These are phyloP conservation scores for Alethe castanea DNA, from an alignment of 2,113 vertebrate species.

Conservation along the genomic window DNA sequence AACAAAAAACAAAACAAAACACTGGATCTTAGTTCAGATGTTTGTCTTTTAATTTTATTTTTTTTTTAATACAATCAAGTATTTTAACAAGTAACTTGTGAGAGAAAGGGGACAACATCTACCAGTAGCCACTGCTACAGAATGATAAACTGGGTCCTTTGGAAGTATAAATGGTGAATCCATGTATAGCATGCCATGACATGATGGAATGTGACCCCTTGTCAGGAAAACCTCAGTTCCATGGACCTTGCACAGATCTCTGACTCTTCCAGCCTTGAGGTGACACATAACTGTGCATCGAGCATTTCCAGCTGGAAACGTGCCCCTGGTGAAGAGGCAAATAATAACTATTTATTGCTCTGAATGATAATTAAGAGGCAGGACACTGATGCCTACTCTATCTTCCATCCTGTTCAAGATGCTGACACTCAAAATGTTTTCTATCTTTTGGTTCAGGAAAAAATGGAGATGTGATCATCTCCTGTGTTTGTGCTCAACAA, in stretches of 20 bases:
- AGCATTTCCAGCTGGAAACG: background rate
- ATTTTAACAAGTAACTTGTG: background rate
- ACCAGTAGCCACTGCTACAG: background rate
- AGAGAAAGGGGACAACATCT: background rate
- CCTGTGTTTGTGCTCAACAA: background rate
- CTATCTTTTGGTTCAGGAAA: background rate
- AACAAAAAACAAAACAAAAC: background rate
- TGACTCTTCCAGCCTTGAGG: background rate
- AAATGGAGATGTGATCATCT: background rate
- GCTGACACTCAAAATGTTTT: background rate
- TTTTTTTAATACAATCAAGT: background rate
- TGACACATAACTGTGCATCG: background rate
- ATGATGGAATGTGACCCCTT: background rate
- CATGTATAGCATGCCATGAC: fast-evolving
- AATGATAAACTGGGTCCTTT: background rate
- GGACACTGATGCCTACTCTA: background rate
- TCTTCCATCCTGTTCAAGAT: background rate
- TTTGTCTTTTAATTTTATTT: background rate
- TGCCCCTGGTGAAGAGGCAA: background rate
- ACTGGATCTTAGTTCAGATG: background rate
- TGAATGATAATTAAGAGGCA: background rate
- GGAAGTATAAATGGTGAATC: background rate
- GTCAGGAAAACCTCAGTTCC: background rate
- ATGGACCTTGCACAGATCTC: background rate
- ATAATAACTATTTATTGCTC: background rate